Base-by-base conservation (phyloP, 2,113 vertebrate species). In the Chionomys nivalis region DNA sequence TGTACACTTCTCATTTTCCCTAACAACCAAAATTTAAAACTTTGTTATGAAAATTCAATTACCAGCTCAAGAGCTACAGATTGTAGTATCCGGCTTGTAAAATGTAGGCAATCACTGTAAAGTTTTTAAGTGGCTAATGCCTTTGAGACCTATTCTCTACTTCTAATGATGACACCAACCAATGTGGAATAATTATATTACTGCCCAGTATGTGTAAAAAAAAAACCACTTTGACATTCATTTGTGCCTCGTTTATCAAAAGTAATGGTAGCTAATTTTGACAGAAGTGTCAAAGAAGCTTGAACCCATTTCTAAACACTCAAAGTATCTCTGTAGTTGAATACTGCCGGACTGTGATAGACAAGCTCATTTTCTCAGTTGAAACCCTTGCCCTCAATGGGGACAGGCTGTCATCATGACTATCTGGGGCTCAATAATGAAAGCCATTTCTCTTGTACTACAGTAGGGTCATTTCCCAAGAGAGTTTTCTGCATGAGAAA, bases 241-340 rank as follows among this genome's bases (percentile, higher is more conserved):
- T 76, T 95, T n/a, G 42, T 78, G 49, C 47, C 58, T 86, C 44
- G 36, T 33, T 81, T 81, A 87, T 49, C 49, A 94, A 61, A 92
- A 89, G 21, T 19, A 23, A 5, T 39, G 86, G 1, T 44, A 70
- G 36, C 19, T 92, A 92, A 85, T 19, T 55, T 78, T 49, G 63
- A 47, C 6, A n/a, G 7, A 90, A 47, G 76, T 1, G 44, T 4
- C 21, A 36, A 77, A 44, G n/a, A 76, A n/a, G 70, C 9, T 47
- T 77, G 68, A 90, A 58, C 31, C 17, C n/a, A 16, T 52, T 21
- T 58, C 70, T 10, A 23, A 68, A 16, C 39, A n/a, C 28, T 73
- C 33, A 61, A 73, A 44, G 14, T 49, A n/a, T 7, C 36, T 82
- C 36, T 44, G 49, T 1, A 44, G 70, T 11, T 85, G 72, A 92